Percentiles rank a stretch among this genome's conserved stretches.
Evolutionary conservation across 2,113 vertebrate genomes (phyloP).

Genomic region (Panthera uncia): DNA sequence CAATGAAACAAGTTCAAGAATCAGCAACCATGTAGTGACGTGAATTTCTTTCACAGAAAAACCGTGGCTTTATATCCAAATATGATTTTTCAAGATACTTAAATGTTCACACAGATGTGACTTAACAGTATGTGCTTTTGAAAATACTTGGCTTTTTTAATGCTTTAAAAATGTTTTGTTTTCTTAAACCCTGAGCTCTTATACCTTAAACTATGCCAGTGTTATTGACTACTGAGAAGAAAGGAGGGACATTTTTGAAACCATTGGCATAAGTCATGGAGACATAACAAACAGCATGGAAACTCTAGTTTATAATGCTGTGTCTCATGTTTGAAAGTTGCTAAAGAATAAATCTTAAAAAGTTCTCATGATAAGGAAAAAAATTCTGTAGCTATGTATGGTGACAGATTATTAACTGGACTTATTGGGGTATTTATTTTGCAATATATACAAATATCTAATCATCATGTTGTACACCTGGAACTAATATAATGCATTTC

Average conservation of each 20-base stretch:
- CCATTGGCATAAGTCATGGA: not conserved
- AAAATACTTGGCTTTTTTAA: not conserved
- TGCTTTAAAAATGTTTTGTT: not conserved
- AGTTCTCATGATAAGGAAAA: not conserved
- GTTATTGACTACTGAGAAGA: not conserved
- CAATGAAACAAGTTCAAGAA: not conserved
- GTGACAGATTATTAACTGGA: not conserved
- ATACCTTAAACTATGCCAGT: not conserved
- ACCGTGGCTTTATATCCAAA: not conserved
- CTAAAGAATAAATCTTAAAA: not conserved
- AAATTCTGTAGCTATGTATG: not conserved
- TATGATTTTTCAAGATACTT: not conserved
- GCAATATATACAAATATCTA: not conserved
- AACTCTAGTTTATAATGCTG: not conserved
- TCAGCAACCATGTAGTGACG: not conserved
- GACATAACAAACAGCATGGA: not conserved
- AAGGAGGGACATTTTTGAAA: not conserved
- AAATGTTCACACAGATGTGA: not conserved
- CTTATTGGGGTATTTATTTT: not conserved
- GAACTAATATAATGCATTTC: not conserved
- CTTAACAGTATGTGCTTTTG: not conserved
- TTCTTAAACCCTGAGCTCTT: not conserved
- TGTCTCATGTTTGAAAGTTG: not conserved
- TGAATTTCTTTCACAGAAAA: not conserved
- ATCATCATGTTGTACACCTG: not conserved